Evolutionary conservation across 2,888 invertebrate genomes (phyloP).

Genomic region (Ophraella communa): DNA sequence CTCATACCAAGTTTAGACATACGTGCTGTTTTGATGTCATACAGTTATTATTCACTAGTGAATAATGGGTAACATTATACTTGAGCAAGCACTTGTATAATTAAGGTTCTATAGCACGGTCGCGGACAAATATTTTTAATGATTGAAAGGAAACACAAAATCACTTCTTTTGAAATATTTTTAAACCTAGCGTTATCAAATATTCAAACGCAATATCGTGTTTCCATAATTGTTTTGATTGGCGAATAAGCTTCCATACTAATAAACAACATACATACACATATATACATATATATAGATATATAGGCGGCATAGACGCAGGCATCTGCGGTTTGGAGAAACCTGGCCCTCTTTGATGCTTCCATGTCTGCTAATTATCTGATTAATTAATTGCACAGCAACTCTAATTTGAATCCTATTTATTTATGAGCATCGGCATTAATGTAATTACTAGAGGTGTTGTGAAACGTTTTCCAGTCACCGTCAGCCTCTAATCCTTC

Average conservation of each 20-base stretch:
- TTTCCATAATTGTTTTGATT: too few species aligned
- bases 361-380: conserved; percentile 59
- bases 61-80: too few species aligned
- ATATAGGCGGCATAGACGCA: conserved; percentile 5
- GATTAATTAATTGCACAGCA: conserved; percentile 61
- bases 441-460: conserved; percentile 59
- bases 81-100: too few species aligned
- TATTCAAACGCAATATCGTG: too few species aligned
- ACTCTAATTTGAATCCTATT: conserved; percentile 58
- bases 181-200: too few species aligned
- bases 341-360: conserved; percentile 55
- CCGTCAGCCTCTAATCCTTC: conserved; percentile 25
- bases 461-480: conserved; percentile 41
- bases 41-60: too few species aligned
- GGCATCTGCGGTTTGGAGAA: conserved; percentile 35
- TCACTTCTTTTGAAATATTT: too few species aligned
- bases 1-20: too few species aligned
- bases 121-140: too few species aligned
- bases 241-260: not conserved
- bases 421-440: conserved; percentile 60
- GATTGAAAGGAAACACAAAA: too few species aligned
- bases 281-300: not conserved
- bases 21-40: too few species aligned
- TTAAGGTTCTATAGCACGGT: too few species aligned
- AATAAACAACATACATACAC: not conserved